phyloP scores from a whole-genome alignment of 30 jellyfish, hydroid and myxozoan species.

The Chrysaora quinquecirrha region DNA sequence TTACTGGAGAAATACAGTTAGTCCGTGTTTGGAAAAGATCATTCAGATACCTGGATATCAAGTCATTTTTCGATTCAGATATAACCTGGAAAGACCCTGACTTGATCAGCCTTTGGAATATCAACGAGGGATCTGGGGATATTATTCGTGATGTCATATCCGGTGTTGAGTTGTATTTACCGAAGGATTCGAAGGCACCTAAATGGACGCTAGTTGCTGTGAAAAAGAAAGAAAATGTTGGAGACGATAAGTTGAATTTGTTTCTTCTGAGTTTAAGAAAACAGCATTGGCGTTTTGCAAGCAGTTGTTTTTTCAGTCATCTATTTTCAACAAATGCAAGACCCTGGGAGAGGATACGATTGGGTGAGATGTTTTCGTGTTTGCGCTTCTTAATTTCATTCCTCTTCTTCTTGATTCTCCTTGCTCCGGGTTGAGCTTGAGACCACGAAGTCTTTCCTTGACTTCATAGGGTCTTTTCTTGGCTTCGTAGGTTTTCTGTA shows the following conservation, averaged over 20 bases:
- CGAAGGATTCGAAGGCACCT: slow-evolving; percentile 55
- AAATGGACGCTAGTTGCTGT: slow-evolving; percentile 17
- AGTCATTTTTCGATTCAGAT: slow-evolving; percentile 18
- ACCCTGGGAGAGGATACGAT: no score
- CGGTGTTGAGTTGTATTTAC: slow-evolving; percentile 18
- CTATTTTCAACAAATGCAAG: no score
- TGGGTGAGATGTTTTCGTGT: no score
- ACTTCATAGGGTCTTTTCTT: no score
- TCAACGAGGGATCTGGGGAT: slow-evolving; percentile 62
- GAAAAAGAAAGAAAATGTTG: slow-evolving; percentile 14
- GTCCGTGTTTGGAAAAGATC: slow-evolving; percentile 60
- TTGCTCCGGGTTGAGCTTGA: no score
- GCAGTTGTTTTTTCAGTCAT: no score
- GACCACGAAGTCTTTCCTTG: no score
- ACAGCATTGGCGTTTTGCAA: no score
- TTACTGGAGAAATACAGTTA: slow-evolving; percentile 37
- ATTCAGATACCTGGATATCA: slow-evolving; percentile 39
- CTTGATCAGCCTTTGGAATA: slow-evolving; percentile 50
- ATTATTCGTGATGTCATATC: slow-evolving; percentile 41
- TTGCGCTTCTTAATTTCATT: no score
- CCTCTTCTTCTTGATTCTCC: no score
- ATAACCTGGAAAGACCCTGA: slow-evolving; percentile 6
- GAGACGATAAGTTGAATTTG: background rate
- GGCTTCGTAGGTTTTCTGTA: no score
- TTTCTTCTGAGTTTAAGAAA: no score